Evolutionary conservation across 2,797 vertebrate genomes (phyloP), one percentile per base, ranked within the genome.

Genomic region (Protosalanx chinensis): DNA sequence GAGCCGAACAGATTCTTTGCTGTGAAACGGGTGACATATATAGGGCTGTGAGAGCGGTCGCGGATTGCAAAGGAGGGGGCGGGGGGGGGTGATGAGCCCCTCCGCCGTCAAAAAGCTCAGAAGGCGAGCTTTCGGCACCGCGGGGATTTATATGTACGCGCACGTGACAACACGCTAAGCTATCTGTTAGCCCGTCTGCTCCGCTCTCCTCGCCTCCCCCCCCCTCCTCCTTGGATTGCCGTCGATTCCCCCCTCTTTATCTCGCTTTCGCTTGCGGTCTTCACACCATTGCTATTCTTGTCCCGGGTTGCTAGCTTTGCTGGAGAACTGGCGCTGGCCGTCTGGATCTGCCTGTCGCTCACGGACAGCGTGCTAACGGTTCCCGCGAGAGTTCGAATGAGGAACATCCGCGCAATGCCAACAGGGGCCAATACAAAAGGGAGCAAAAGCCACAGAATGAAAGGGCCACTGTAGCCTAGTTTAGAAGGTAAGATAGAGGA

Each of bases 1-100:
- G 56, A 15, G 66, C 67, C 66, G 67, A 15, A 76, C 67, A 67
- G 62, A 71, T 66, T 60, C 18, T n/a, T 64, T 23, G 27, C 51
- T 30, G 56, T 51, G n/a, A 37, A 20, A 56, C 29, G 20, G 35
- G 15, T 46, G 63, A 64, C 35, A 27, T 18, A 46, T 46, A 46
- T 20, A 41, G 35, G 18, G 18, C 56, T 3, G n/a, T 10, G 63
- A 5, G 63, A 15, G 63, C 20, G 20, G 4, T 10, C 35, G n/a
- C 27, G 23, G 35, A 46, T 41, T 3, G 10, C 10, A 10, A 10
- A 7, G 35, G 7, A 7, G 1, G 35, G n/a, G n/a, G n/a, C n/a
- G n/a, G 61, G n/a, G 6, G 2, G 35, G 35, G 35, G 33, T 20
- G 8, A 20, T 20, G 63, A 64, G 63, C 8, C 20, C 20, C 10